A percentile compares a stretch with the other conserved stretches of the same genome.
phyloP scores from a whole-genome alignment of 53 echinoderm and acorn worm genomes.

The Echinometra lucunter region DNA sequence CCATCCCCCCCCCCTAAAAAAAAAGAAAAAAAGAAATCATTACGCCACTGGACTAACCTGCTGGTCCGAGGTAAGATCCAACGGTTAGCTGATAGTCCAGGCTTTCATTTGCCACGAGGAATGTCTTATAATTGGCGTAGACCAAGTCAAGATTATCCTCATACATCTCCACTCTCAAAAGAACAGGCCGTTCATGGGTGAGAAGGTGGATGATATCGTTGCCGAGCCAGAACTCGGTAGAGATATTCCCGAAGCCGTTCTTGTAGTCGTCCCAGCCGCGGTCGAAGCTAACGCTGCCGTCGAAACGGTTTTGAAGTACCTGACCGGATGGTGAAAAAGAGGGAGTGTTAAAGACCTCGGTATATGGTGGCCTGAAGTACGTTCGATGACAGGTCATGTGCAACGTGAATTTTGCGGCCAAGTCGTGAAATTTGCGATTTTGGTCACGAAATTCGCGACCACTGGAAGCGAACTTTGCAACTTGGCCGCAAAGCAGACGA shows the following conservation, averaged over 20 bases:
- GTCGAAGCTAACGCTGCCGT: neutral
- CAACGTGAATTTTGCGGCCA: too few species aligned
- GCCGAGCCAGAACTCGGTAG: neutral
- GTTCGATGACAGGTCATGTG: too few species aligned
- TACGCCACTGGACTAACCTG: neutral
- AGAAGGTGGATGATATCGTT: neutral
- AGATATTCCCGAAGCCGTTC: neutral
- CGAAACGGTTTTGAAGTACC: neutral
- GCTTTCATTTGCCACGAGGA: neutral
- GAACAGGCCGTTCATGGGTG: neutral
- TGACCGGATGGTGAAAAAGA: too few species aligned
- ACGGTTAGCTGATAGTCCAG: neutral
- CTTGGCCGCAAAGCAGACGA: too few species aligned
- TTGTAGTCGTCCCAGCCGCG: neutral
- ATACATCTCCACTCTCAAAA: neutral
- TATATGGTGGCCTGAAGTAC: too few species aligned
- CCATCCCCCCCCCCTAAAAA: neutral
- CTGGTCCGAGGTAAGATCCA: neutral
- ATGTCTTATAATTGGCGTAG: neutral
- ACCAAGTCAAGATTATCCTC: neutral
- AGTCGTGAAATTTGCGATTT: too few species aligned
- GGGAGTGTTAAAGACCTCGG: too few species aligned
- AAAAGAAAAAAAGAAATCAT: too few species aligned
- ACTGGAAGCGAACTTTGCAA: too few species aligned
- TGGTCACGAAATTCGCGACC: too few species aligned